Conservation (phyloP, 2,888 invertebrate genomes). For the Dilophus febrilis region DNA sequence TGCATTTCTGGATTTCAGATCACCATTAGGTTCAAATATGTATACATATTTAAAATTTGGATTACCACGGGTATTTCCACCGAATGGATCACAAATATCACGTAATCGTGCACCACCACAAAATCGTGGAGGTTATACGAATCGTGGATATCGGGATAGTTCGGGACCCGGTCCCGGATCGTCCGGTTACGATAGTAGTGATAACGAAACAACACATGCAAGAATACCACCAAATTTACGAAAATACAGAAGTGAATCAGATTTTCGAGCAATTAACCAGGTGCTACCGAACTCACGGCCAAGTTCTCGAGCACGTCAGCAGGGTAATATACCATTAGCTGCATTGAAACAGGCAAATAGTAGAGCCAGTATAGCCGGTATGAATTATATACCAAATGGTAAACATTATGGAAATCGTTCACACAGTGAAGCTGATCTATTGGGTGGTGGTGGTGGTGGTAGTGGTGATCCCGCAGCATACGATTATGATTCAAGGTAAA, state of each 20-base stretch:
- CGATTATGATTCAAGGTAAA: conserved; percentile 26
- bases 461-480: too few relatives aligned
- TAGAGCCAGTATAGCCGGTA: conserved; percentile 34
- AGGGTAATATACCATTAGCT: conserved; percentile 37
- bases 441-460: conserved; percentile 40
- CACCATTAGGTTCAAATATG: conserved; percentile 77
- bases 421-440: conserved; percentile 72
- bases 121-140: conserved; percentile 31
- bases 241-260: conserved; percentile 74
- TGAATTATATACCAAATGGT: conserved; percentile 10
- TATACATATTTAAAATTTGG: conserved; percentile 91
- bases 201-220: conserved; percentile 49
- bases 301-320: conserved; percentile 23
- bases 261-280: conserved; percentile 43
- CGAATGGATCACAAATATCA: conserved; percentile 49
- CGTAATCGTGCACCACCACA: conserved; percentile 34
- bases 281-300: conserved; percentile 23
- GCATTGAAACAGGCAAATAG: conserved; percentile 55
- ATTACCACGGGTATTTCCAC: conserved; percentile 78
- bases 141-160: conserved; percentile 41
- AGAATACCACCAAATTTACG: conserved; percentile 35
- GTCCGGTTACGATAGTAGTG: conserved; percentile 86
- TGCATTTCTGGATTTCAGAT: conserved; percentile 31
- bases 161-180: conserved; percentile 41
- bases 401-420: conserved; percentile 41